A percentile compares a stretch with the other conserved stretches of the same genome.
Evolutionary conservation across 2,113 vertebrate species (phyloP).

Genomic region (Ctenodactylus gundi): DNA sequence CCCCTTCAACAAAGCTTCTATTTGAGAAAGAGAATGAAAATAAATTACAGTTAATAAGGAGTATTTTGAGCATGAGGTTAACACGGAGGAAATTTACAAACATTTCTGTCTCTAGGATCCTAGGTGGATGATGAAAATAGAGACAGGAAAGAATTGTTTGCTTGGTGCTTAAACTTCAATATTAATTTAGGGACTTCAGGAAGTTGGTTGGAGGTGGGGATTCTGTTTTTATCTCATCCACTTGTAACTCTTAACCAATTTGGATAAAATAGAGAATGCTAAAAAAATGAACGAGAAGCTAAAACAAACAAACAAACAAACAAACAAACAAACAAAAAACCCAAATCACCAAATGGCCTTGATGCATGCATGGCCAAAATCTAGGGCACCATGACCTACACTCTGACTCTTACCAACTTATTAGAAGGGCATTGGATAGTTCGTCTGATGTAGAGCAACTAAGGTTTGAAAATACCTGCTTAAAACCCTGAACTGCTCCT

Average conservation of each 20-base stretch:
- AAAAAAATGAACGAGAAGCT: neutral
- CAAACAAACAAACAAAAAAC: neutral
- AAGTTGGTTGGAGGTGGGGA: neutral
- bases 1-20: neutral
- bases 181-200: neutral
- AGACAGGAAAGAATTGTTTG: neutral
- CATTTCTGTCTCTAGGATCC: neutral
- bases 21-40: neutral
- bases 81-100: neutral
- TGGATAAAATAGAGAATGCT: neutral
- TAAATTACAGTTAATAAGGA: neutral
- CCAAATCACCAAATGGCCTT: neutral
- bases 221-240: neutral
- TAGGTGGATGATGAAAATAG: neutral
- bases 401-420: neutral
- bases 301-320: no score
- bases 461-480: neutral
- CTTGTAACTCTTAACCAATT: neutral
- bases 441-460: neutral
- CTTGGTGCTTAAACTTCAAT: neutral
- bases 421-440: neutral
- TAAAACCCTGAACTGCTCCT: neutral
- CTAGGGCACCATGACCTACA: neutral
- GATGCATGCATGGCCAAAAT: neutral
- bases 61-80: neutral